Conservation (phyloP, 2,888 invertebrate species). For the Apeira syringaria region DNA sequence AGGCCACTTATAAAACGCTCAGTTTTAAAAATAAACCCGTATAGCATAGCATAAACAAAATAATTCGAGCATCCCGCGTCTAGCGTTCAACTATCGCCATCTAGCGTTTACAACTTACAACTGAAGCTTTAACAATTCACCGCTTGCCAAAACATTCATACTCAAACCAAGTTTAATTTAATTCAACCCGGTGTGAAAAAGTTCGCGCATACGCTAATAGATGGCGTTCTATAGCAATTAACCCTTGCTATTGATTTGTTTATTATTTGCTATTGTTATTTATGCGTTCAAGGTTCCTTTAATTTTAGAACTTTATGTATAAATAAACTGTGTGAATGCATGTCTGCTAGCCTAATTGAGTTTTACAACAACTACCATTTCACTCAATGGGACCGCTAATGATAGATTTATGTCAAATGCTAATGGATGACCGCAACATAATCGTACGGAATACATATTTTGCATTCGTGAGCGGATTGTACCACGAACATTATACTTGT, state of each 20-base stretch:
- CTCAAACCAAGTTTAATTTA: conserved; percentile 28
- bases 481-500: conserved; percentile 46
- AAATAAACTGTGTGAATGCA: conserved; percentile 25
- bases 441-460: conserved; percentile 44
- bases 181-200: conserved; percentile 17
- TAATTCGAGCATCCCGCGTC: conserved; percentile 33
- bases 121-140: conserved; percentile 48
- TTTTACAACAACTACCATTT: conserved; percentile 4
- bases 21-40: conserved; percentile 74
- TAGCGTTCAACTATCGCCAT: conserved; percentile 49
- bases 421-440: conserved; percentile 19
- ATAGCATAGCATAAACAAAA: conserved; percentile 63
- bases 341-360: conserved; percentile 12
- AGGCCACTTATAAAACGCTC: conserved; percentile 77
- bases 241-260: conserved; percentile 28
- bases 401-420: conserved; percentile 14
- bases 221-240: conserved; percentile 35
- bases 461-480: conserved; percentile 58
- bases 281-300: conserved; percentile 31
- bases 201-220: conserved; percentile 31
- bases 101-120: conserved; percentile 36
- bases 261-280: conserved; percentile 34
- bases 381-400: background rate
- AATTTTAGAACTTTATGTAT: conserved; percentile 29
- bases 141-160: conserved; percentile 42